These are phyloP conservation scores for Wasmannia auropunctata DNA, from an alignment of 1,140 invertebrate species.

Conservation along the genomic window DNA sequence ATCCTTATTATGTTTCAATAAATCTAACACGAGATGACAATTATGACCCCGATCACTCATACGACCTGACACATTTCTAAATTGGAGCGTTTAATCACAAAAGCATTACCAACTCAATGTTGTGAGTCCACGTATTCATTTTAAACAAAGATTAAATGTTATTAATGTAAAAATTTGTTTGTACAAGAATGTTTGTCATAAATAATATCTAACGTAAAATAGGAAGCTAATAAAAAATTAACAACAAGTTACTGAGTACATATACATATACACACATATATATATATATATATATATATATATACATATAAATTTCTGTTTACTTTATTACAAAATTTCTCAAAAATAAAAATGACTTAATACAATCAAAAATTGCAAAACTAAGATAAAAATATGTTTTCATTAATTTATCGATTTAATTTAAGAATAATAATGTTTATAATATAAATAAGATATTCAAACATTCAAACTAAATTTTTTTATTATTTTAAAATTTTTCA, in stretches of 20 bases:
- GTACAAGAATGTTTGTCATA: too few species aligned
- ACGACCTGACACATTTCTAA: neutral
- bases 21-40: slow-evolving; percentile 22
- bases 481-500: neutral
- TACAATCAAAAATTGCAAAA: neutral
- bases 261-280: too few species aligned
- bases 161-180: neutral
- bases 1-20: slow-evolving; percentile 15
- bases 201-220: neutral
- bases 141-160: neutral
- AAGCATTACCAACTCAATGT: neutral
- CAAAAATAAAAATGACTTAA: neutral
- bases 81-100: slow-evolving; percentile 6
- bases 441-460: neutral
- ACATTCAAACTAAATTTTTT: too few species aligned
- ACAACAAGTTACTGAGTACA: neutral
- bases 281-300: too few species aligned
- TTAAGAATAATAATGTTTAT: neutral
- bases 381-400: too few species aligned
- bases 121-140: neutral
- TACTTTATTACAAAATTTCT: neutral
- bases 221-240: neutral
- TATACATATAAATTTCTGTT: neutral
- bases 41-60: neutral
- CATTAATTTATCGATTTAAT: too few species aligned